Evolutionary conservation across 2,888 invertebrate species (phyloP).

Genomic region (Heliconius ethilla): DNA sequence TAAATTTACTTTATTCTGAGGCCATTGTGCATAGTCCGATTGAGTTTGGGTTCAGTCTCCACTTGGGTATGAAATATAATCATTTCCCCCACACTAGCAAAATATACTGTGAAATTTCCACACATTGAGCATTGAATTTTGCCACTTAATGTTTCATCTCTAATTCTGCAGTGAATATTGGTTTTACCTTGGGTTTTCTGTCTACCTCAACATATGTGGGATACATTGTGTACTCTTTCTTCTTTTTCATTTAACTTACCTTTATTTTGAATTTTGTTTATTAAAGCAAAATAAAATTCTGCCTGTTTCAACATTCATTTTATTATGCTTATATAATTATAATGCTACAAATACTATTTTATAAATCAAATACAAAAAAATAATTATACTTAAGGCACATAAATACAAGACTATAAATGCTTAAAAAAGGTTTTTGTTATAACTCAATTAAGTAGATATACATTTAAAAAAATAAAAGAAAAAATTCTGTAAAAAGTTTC

Average conservation of each 20-base stretch:
- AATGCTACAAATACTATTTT: background rate
- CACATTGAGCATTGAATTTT: no score
- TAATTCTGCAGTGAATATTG: no score
- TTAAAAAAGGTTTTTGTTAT: background rate
- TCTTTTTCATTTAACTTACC: background rate
- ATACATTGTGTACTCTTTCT: no score
- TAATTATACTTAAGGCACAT: background rate
- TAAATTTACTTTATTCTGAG: background rate
- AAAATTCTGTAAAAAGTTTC: background rate
- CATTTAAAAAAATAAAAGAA: background rate
- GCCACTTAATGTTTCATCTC: no score
- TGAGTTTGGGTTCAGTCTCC: no score
- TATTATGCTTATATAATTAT: background rate
- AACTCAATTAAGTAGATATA: background rate
- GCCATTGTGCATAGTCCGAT: background rate
- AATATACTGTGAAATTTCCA: no score
- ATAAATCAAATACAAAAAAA: background rate
- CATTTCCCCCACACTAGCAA: no score
- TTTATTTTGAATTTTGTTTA: background rate
- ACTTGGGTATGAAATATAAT: no score
- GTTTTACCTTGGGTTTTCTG: no score
- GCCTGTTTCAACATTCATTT: background rate
- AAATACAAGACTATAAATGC: background rate
- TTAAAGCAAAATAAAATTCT: slow-evolving; percentile 1
- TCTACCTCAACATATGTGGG: no score